Base-by-base conservation (phyloP, 2,113 vertebrate genomes). In the Gymnogyps californianus region DNA sequence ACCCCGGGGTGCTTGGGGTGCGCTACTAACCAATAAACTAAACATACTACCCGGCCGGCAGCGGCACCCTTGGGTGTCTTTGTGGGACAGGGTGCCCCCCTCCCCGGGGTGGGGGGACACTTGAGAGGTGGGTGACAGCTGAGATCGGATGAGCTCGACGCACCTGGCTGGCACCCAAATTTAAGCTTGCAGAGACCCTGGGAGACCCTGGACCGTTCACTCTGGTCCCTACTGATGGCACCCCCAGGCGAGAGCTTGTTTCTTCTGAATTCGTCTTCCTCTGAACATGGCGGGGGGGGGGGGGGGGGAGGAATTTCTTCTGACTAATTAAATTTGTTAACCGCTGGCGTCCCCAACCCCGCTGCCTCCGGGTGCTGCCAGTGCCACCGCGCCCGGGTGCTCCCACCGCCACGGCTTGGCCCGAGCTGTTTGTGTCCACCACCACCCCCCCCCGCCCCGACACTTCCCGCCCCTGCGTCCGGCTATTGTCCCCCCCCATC, bases 21-120 rank as follows among this genome's bases (percentile, higher is more conserved):
- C 18, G 2, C 84, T 96, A 94, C 96, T 96, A 97, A 97, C 96
- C 71, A 96, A 97, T 97, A 97, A 97, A 96, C 95, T 97, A 92
- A 95, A 94, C 8, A 0, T 76, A 74, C 89, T 95, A 46, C 76
- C 81, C 10, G 1, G 40, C 54, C 22, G 16, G 32, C 9, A 13
- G 76, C 7, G 15, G 86, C 91, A 67, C 72, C 71, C 38, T 13
- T 52, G 83, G 89, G 86, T 82, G 76, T 77, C 91, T 82, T 64
- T 95, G 69, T 87, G 78, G 59, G 55, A 55, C 25, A 16, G 26
- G 36, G 31, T 18, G 13, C 38, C 12, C 59, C 58, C 19, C 14
- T 11, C 16, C 31, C 3, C 1, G 3, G 51, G 46, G 26, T 12
- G 10, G 54, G 24, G 18, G 47, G 9, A 13, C 5, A 12, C 6